Evolutionary conservation across 2,113 vertebrate genomes (phyloP), one percentile per base, ranked within the genome.

Genomic region (Tympanuchus pallidicinctus): DNA sequence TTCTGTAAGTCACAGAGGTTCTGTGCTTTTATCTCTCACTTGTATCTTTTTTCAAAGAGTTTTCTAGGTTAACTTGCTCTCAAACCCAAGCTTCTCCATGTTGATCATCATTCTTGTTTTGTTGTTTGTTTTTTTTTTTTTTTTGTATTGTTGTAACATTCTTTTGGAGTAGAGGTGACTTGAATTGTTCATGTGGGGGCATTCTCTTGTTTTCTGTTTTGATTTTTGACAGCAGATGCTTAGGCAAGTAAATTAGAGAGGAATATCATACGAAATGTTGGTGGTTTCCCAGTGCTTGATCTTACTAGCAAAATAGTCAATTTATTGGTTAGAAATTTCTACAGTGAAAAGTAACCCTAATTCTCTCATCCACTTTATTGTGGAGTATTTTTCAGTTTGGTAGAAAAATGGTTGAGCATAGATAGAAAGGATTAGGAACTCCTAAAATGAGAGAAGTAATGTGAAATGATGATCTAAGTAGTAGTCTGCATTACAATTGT

Each of bases 71-170:
- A 20, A 73, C 52, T 90, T 88, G 8, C 88, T 8, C 20, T 83
- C 22, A 89, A 73, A 61, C 8, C 3, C 3, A 61, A 24, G 10
- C 3, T 48, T 11, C 20, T 2, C 6, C 6, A n/a, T 0, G 1
- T 2, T 48, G 73, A 65, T 57, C 18, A 74, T 70, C 27, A 38
- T 38, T 38, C 38, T 38, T 38, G 9, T 2, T 60, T 65, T 28
- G 59, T 36, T 3, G 36, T 36, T 36, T 60, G 60, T 28, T 66
- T 36, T 3, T 38, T 45, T 72, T 71, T 59, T 56, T 5, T 4
- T 43, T 17, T 17, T 48, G 2, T 78, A 52, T 54, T 80, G 30
- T 54, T 73, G 36, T 83, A n/a, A 7, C 36, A 25, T 45, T 79
- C 2, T 30, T 60, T 42, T 85, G 64, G 36, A 56, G 21, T 69